Evolutionary conservation across 1,140 invertebrate genomes (phyloP), one percentile per base, ranked within the genome.

Genomic region (Battus philenor): DNA sequence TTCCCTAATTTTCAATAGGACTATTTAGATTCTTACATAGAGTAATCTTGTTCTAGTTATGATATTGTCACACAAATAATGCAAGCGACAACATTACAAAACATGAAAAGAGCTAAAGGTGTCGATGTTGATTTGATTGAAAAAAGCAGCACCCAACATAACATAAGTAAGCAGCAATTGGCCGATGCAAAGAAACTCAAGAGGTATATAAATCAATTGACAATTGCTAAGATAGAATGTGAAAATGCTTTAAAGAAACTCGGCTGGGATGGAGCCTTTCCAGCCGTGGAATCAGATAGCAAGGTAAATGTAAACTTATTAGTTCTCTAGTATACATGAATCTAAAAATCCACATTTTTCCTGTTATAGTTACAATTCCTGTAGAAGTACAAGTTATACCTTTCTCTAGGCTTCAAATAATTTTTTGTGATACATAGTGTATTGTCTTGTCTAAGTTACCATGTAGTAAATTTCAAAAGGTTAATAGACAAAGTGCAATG

Each of bases 51-150:
- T 82, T 86, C 16, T 63, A 93, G 93, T 46, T 94, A 93, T 54
- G 94, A 94, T 62, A 95, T 97, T 51, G 92, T 97, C 0, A 95
- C 92, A 13, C 95, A 97, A 87, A 93, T 97, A 52, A 96, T 97
- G 93, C 95, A 97, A 87, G 94, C 95, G 0, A 96, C 95, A 22
- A 95, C 94, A 1, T 90, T 96, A 44, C 94, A 96, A 82, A 96
- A 95, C 72, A 87, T 97, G 32, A 96, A 96, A 83, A 89, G 93
- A 60, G 90, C 93, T 5, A 93, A 95, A 87, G 93, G 93, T 20
- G 87, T 94, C 9, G 93, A 94, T 83, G 82, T 90, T 46, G 93
- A 94, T 67, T 76, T 88, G 43, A 93, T 93, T 44, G 83, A 90
- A 56, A 86, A 89, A 68, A 72, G 64, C 27, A 58, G 54, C 5